A percentile compares a stretch with the other conserved stretches of the same genome.
phyloP scores from a whole-genome alignment of 2,888 invertebrate species.

The Microplitis deprimator region DNA sequence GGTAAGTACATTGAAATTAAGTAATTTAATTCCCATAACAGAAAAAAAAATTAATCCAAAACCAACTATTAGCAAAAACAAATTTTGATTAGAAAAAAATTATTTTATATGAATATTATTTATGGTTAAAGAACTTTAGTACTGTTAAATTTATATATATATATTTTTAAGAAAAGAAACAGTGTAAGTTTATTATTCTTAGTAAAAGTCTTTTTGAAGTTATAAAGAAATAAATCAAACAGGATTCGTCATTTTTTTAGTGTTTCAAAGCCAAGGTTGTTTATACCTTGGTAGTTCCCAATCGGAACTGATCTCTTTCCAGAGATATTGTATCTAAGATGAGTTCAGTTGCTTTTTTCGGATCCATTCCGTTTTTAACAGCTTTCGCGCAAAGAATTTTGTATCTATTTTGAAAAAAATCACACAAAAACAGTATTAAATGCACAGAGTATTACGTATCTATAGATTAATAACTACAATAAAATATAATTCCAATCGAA shows the following conservation, averaged over 20 bases:
- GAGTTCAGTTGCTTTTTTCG: conserved; percentile 85
- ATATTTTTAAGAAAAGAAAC: too few species aligned
- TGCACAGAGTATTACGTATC: conserved; percentile 16
- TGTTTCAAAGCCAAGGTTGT: conserved; percentile 54
- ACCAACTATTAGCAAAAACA: too few species aligned
- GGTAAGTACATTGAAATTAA: neutral
- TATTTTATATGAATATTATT: too few species aligned
- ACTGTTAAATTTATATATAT: too few species aligned
- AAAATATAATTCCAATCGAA: neutral
- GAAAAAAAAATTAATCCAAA: neutral
- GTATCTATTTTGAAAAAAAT: conserved; percentile 84
- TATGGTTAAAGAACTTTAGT: too few species aligned
- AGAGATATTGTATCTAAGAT: conserved; percentile 88
- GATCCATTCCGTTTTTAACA: conserved; percentile 81
- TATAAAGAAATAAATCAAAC: neutral
- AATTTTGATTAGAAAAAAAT: too few species aligned
- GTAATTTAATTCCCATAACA: neutral
- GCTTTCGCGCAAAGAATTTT: conserved; percentile 98
- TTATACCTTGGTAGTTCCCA: conserved; percentile 96
- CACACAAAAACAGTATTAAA: conserved; percentile 43
- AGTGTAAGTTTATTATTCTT: too few species aligned
- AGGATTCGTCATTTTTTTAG: neutral
- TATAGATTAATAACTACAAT: conserved; percentile 30
- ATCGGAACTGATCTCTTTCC: conserved; percentile 93
- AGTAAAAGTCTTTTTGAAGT: neutral